Evolutionary conservation across 2,113 vertebrate genomes (phyloP).

Genomic region (Protomyctophum bolini): DNA sequence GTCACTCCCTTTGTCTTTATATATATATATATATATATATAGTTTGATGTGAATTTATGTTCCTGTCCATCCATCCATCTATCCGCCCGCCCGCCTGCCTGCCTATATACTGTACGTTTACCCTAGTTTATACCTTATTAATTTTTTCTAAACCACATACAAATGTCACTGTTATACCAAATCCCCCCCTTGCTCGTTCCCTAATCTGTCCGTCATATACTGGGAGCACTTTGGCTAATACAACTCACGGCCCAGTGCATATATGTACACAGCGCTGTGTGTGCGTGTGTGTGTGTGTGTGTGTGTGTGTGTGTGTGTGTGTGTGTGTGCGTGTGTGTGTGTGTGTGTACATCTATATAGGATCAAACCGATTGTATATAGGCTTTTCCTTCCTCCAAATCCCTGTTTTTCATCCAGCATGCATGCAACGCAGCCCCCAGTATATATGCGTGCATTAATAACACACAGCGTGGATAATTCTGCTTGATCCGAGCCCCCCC

Average conservation of each 20-base stretch:
- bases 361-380: conserved; percentile 20
- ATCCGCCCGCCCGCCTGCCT: too few relatives aligned
- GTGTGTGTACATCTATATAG: conserved; percentile 18
- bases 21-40: too few relatives aligned
- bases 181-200: conserved; percentile 28
- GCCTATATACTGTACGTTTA: too few relatives aligned
- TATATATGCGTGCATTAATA: too few relatives aligned
- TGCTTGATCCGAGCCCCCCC: conserved; percentile 17
- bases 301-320: too few relatives aligned
- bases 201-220: conserved; percentile 32
- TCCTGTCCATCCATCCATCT: too few relatives aligned
- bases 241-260: conserved; percentile 23
- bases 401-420: conserved; percentile 11
- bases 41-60: too few relatives aligned
- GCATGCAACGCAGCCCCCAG: too few relatives aligned
- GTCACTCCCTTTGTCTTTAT: too few relatives aligned
- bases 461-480: conserved; percentile 40
- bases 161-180: conserved; percentile 11
- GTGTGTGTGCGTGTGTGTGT: too few relatives aligned
- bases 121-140: conserved; percentile 23
- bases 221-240: conserved; percentile 18
- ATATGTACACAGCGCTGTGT: background rate
- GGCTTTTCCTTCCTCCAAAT: conserved; percentile 48
- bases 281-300: too few relatives aligned
- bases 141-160: conserved; percentile 12